Evolutionary conservation across 2,113 vertebrate species (phyloP), one percentile per base, ranked within the genome.

Genomic region (Platysteira castanea): DNA sequence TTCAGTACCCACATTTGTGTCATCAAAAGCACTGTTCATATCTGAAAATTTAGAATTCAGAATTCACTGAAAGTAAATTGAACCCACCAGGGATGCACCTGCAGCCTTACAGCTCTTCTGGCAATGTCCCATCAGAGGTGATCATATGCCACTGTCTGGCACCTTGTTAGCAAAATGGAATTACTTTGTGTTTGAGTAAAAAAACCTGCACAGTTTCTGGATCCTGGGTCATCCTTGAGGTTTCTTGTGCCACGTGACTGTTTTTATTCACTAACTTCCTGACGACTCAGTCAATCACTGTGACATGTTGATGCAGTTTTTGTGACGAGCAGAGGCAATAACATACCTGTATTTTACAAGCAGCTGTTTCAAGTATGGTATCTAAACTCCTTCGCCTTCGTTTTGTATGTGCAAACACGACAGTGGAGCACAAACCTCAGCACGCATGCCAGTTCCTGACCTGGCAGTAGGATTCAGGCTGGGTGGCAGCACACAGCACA

Each of bases 41-140:
- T 65, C 37, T 50, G 54, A 93, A 93, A 92, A 79, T 65, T 87
- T 49, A 82, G 75, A 53, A 83, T 64, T 79, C 57, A 64, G 87
- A 89, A 91, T 84, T 84, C 90, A 85, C 33, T 79, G 70, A 94
- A 96, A 91, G 76, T 31, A 92, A 84, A 83, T 81, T 91, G 81
- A 93, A 81, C 16, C n/a, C 52, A 84, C 73, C 52, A 81, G 74
- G 81, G 89, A 89, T 75, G 49, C 1, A 2, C 57, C 42, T 47
- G 39, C 53, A 69, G 61, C 74, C 81, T 87, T 47, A 61, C 2
- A 11, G 70, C 42, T 92, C 39, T 78, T 53, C 56, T 37, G 70
- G 81, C 78, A 85, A 91, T 21, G n/a, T n/a, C 87, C 44, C 64
- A 82, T 59, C 49, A 39, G 41, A 94, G 44, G 82, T 82, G 92